Evolutionary conservation across 92 coral and sea anemone genomes (phyloP), one percentile per base, ranked within the genome.

Genomic region (Zoanthus solanderi): DNA sequence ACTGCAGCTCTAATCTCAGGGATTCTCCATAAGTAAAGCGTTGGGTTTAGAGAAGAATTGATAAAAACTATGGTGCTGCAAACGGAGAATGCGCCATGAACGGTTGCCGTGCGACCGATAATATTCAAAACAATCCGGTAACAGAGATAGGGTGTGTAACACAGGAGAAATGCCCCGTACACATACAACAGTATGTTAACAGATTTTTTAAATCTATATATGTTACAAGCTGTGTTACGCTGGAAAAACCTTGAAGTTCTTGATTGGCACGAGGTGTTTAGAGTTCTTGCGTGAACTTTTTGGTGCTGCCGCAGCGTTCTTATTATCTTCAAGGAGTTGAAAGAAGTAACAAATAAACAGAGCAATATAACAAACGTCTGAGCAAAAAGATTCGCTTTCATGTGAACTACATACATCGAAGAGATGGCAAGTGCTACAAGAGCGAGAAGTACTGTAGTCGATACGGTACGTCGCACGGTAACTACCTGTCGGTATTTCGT

Each of bases 31-130:
- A 81, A 29, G 42, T 81, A 81, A 17, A 81, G 85, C 10, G 76
- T 75, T 15, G 85, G 85, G 60, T 81, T 81, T 31, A 81, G 23
- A 18, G 85, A 81, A 28, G 85, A 81, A 47, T 81, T 81, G 18
- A 81, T 81, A 28, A 81, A 81, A 44, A 81, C 85, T 23, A 81
- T 66, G n/a, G 85, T 81, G 28, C 85, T 81, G 61, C 63, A 81
- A 7, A 81, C 63, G 8, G 85, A 81, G 66, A 81, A 81, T 29
- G 75, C 85, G 12, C 85, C 85, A 7, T 81, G 85, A 4, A 81
- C 58, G 28, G 15, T 1, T 31, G 85, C 45, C 44, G 85, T 81
- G 75, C 85, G 75, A 7, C 85, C 85, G 13, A 66, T 23, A 46
- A 81, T 7, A 1, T 11, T 23, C 29, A 81, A 45, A 3, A 32